phyloP scores from a whole-genome alignment of 2,113 vertebrate species.

The Dasypus novemcinctus region DNA sequence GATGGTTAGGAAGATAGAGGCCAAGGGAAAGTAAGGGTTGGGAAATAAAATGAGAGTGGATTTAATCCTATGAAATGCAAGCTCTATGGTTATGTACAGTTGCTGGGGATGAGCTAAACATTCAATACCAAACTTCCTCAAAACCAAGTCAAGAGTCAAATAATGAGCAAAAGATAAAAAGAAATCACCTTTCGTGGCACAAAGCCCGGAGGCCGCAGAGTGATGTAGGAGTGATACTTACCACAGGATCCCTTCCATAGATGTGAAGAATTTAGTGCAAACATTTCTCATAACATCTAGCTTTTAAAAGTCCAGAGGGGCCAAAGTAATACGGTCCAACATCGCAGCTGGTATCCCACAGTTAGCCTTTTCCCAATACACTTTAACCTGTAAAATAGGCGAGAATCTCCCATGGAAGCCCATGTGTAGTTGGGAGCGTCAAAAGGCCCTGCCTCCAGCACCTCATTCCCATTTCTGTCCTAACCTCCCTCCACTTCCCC shows the following conservation, averaged over 20 bases:
- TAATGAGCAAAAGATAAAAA: background rate
- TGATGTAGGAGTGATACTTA: background rate
- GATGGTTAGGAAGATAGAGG: background rate
- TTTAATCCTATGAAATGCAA: background rate
- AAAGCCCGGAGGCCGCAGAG: background rate
- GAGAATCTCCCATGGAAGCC: background rate
- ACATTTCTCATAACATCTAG: background rate
- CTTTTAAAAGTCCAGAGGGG: background rate
- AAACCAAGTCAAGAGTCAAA: conserved; percentile 39
- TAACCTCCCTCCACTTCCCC: background rate
- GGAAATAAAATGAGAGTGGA: background rate
- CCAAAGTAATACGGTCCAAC: background rate
- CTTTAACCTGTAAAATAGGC: background rate
- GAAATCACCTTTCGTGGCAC: background rate
- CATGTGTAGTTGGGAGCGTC: background rate
- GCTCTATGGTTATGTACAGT: background rate
- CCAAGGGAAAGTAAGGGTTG: background rate
- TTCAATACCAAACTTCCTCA: background rate
- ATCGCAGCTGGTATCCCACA: background rate
- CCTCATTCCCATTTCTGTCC: background rate
- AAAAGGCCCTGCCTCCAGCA: background rate
- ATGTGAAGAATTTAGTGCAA: background rate
- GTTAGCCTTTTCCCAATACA: background rate
- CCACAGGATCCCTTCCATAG: background rate
- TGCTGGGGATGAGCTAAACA: background rate